Conservation (phyloP, 2,797 vertebrate genomes). For the Pseudotriccus pelzelni region DNA sequence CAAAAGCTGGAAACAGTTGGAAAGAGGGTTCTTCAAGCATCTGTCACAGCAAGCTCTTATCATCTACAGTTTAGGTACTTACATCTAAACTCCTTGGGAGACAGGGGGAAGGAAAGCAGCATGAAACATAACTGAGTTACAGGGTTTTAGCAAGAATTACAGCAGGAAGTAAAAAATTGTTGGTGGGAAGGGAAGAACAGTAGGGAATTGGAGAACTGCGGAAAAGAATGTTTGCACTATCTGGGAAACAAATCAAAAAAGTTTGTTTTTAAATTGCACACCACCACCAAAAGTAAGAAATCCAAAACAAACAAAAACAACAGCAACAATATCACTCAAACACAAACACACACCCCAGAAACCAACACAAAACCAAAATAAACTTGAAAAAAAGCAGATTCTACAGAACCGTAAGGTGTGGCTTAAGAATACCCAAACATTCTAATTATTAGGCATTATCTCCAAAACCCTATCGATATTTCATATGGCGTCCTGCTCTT, state of each 20-base stretch:
- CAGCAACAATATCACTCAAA: not conserved
- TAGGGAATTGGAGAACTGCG: not conserved
- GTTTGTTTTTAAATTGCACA: not conserved
- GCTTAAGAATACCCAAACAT: not conserved
- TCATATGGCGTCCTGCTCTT: not conserved
- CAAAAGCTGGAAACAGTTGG: not conserved
- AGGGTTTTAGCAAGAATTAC: not conserved
- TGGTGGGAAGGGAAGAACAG: not conserved
- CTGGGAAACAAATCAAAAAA: not conserved
- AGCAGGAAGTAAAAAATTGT: not conserved
- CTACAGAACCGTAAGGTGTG: not conserved
- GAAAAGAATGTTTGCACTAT: not conserved
- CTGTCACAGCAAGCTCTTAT: not conserved
- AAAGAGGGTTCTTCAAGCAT: not conserved
- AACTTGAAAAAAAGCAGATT: not conserved
- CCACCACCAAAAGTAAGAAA: not conserved
- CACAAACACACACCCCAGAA: not conserved
- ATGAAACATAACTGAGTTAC: not conserved
- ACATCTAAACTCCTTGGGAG: not conserved
- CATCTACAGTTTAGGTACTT: rapidly evolving
- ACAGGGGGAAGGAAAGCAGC: not conserved
- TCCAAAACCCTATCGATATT: not conserved
- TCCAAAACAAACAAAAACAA: not conserved
- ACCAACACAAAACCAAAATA: not conserved
- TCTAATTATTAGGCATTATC: not conserved